These are phyloP conservation scores for Megalopta genalis DNA, from an alignment of 1,140 invertebrate species.

Conservation along the genomic window DNA sequence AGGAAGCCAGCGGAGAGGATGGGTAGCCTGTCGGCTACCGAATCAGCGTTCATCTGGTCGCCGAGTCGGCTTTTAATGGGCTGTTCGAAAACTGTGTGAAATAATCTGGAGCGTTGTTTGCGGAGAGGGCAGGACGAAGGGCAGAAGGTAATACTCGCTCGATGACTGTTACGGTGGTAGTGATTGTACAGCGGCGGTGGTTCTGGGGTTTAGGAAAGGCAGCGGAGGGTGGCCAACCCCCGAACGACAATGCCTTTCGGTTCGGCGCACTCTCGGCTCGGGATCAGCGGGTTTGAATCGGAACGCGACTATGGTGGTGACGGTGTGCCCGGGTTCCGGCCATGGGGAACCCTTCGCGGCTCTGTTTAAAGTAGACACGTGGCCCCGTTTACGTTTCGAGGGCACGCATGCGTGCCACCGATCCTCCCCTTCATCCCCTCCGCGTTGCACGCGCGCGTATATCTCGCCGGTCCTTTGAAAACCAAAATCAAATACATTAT, in stretches of 20 bases:
- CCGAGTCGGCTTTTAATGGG: constrained; percentile 76
- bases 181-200: constrained; percentile 37
- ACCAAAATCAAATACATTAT: constrained; percentile 78
- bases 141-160: constrained; percentile 24
- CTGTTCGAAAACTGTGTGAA: constrained; percentile 77
- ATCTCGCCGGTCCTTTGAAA: constrained; percentile 71
- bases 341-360: constrained; percentile 41
- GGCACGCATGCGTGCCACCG: constrained; percentile 21
- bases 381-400: constrained; percentile 75
- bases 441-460: neutral
- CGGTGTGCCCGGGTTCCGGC: constrained; percentile 21
- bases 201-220: constrained; percentile 50
- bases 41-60: constrained; percentile 77
- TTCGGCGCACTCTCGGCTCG: constrained; percentile 70
- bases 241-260: constrained; percentile 74
- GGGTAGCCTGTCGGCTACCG: constrained; percentile 52
- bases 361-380: constrained; percentile 78
- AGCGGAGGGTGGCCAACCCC: constrained; percentile 66
- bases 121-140: constrained; percentile 1
- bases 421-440: neutral
- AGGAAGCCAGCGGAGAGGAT: constrained; percentile 40
- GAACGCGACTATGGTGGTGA: constrained; percentile 53
- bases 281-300: constrained; percentile 72
- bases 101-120: constrained; percentile 67
- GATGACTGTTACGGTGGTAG: constrained; percentile 36